phyloP scores from a whole-genome alignment of 2,888 invertebrate species.

The Neoitamus cyanurus region DNA sequence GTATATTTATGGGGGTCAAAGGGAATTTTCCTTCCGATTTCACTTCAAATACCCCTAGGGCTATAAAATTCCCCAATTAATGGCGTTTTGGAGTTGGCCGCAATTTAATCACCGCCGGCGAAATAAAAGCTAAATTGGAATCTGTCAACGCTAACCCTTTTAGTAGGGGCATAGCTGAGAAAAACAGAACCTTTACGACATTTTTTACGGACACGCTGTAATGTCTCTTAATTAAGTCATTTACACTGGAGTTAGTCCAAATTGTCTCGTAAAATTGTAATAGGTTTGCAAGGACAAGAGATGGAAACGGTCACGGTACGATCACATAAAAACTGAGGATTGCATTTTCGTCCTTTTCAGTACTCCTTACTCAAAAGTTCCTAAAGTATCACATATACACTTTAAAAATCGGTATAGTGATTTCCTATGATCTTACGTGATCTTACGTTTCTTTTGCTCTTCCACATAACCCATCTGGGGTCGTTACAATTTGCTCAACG shows the following conservation, averaged over 20 bases:
- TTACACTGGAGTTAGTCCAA: background rate
- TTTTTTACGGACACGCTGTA: background rate
- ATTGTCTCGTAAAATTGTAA: background rate
- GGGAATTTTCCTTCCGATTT: background rate
- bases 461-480: too few relatives aligned
- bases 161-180: background rate
- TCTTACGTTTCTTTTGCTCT: too few relatives aligned
- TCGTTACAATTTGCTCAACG: too few relatives aligned
- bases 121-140: background rate
- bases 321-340: background rate
- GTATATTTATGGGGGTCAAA: background rate
- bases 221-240: background rate
- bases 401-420: too few relatives aligned
- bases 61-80: background rate
- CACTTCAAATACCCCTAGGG: background rate
- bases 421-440: too few relatives aligned
- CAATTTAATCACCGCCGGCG: background rate
- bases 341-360: background rate
- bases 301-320: background rate
- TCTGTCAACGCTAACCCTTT: background rate
- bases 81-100: background rate
- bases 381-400: too few relatives aligned
- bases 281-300: background rate
- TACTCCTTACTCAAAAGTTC: too few relatives aligned
- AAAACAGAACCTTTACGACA: background rate